Conservation (phyloP, 1,140 invertebrate species). For the Acyrthosiphon pisum region DNA sequence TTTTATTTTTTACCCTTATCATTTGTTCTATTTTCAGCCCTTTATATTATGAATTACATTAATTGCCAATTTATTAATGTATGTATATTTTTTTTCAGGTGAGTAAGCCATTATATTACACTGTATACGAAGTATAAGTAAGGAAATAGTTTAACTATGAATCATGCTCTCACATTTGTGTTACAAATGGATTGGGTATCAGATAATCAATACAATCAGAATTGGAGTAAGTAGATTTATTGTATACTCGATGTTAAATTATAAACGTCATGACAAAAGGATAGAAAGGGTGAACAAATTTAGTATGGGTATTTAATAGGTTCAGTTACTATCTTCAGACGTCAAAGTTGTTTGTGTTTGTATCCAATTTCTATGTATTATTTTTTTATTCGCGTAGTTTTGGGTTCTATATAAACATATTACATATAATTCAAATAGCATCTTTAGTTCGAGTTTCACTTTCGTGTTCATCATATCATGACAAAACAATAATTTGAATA, state of each 20-base stretch:
- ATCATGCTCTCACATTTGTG: slow-evolving; percentile 53
- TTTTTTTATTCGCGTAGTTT: not conserved
- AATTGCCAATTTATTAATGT: not conserved
- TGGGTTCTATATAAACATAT: not conserved
- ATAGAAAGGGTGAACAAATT: not conserved
- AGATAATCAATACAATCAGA: slow-evolving; percentile 16
- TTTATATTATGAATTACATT: not conserved
- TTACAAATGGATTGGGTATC: slow-evolving; percentile 54
- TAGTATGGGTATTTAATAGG: not conserved
- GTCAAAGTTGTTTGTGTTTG: not conserved
- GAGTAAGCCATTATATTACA: not conserved
- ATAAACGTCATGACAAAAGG: not conserved
- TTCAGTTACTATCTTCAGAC: not conserved
- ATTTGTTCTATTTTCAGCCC: not conserved
- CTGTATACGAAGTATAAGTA: not conserved
- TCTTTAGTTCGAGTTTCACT: slow-evolving; percentile 33
- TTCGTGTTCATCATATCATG: slow-evolving; percentile 16
- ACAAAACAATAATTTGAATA: slow-evolving; percentile 29
- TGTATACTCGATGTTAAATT: not conserved
- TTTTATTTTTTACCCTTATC: not conserved
- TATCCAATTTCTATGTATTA: not conserved
- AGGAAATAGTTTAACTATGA: slow-evolving; percentile 34
- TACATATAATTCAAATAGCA: not conserved
- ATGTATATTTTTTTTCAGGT: slow-evolving; percentile 28
- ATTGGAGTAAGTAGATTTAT: slow-evolving; percentile 23